Evolutionary conservation across 2,797 vertebrate genomes (phyloP).

Genomic region (Allenopithecus nigroviridis): DNA sequence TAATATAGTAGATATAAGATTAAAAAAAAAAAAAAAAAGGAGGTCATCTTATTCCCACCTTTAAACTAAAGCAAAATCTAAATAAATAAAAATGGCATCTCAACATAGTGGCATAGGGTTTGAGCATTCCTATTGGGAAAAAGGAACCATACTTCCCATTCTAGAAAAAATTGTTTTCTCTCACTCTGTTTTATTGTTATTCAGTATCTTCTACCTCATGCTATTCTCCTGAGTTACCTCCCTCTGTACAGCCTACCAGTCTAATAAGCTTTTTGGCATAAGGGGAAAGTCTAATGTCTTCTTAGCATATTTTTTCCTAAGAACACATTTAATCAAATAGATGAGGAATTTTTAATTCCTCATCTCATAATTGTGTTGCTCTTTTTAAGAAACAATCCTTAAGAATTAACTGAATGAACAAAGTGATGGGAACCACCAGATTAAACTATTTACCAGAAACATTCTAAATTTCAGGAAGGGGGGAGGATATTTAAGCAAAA

Average conservation of each 20-base stretch:
- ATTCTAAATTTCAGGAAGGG: conserved; percentile 67
- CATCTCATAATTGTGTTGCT: conserved; percentile 13
- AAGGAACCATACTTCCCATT: neutral
- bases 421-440: conserved; percentile 73
- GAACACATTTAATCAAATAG: conserved; percentile 59
- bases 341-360: conserved; percentile 42
- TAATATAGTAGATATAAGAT: neutral
- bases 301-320: conserved; percentile 60
- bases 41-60: neutral
- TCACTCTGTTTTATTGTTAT: conserved; percentile 14
- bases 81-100: conserved; percentile 22
- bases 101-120: neutral
- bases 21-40: neutral
- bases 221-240: conserved; percentile 37
- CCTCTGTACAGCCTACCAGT: conserved; percentile 3
- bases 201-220: conserved; percentile 20
- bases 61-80: conserved; percentile 45
- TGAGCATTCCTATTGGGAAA: neutral
- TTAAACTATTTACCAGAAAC: conserved; percentile 79
- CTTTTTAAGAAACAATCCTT: conserved; percentile 53
- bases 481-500: conserved; percentile 74
- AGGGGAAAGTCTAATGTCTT: conserved; percentile 55
- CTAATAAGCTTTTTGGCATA: conserved; percentile 65
- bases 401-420: conserved; percentile 56
- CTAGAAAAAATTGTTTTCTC: neutral